These are phyloP conservation scores for Lepeophtheirus nordmannii DNA, from an alignment of 2,888 invertebrate genomes.

Conservation along the genomic window DNA sequence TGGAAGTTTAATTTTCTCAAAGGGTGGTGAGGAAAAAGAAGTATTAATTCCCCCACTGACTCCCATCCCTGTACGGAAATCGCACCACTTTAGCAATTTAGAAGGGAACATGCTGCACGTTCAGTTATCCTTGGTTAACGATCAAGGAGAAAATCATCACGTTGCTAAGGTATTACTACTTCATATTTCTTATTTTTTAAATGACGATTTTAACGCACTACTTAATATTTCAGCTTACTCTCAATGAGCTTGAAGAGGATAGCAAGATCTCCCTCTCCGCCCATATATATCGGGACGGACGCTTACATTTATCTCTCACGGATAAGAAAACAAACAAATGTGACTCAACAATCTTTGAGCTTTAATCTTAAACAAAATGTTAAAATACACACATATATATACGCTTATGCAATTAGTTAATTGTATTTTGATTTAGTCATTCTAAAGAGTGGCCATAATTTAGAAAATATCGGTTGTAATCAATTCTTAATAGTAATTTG, in stretches of 20 bases:
- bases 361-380: not conserved
- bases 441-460: slow-evolving; percentile 9
- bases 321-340: slow-evolving; percentile 18
- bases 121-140: not conserved
- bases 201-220: not conserved
- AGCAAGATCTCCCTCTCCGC: slow-evolving; percentile 13
- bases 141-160: not conserved
- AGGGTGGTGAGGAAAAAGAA: slow-evolving; percentile 2
- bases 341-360: not conserved
- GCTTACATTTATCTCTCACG: slow-evolving; percentile 20
- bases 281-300: slow-evolving; percentile 22
- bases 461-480: slow-evolving; percentile 20
- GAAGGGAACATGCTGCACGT: not conserved
- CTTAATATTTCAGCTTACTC: not conserved
- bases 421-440: slow-evolving; percentile 1
- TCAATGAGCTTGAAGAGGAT: slow-evolving; percentile 10
- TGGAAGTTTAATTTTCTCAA: slow-evolving; percentile 4
- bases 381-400: not conserved
- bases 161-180: not conserved
- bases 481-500: slow-evolving; percentile 16
- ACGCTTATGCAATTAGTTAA: not conserved
- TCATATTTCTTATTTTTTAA: not conserved
- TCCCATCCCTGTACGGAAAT: slow-evolving; percentile 19
- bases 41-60: slow-evolving; percentile 5
- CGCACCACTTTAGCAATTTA: not conserved